Base-by-base conservation (phyloP, 2,797 vertebrate genomes). In the Craterocephalus amniculus region DNA sequence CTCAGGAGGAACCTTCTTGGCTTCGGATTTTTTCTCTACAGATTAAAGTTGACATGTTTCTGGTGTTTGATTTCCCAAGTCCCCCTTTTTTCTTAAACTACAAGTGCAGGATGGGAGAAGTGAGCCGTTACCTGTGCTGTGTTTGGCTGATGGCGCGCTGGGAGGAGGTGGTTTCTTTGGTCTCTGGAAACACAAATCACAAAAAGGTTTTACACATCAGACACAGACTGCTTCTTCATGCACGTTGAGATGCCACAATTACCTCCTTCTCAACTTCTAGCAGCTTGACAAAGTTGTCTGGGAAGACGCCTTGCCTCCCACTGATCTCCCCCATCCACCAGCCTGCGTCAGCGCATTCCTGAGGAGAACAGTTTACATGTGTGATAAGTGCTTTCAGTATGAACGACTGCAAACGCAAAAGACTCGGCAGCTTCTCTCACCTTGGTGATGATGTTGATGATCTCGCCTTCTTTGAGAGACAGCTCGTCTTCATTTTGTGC, bases 111-210 rank as follows among this genome's bases (percentile, higher is more conserved):
- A n/a, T n/a, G n/a, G 10, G 34, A 48, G 38, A 27, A 0, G 16
- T 14, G 61, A 51, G 67, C 34, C 1, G 11, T 94, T 95, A 97
- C 98, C 97, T 96, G 95, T 79, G 79, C 87, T 90, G 94, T 95
- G 95, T 88, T 98, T 99, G 67, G 94, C 87, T 40, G 94, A 83
- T 13, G 97, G 95, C 56, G 96, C 95, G 18, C 95, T 96, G 27
- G 98, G 98, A 78, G 97, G 97, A 54, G 98, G 97, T 0, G 98
- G 97, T 84, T 99, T 99, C 95, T 97, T 99, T 87, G 98, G 98
- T 95, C 98, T 97, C 98, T 99, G 92, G 54, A 94, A 93, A 79
- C 38, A 70, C 40, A 71, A 4, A 75, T 6, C 48, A 49, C 20
- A 52, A 62, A 58, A 5, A n/a, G 8, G 38, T 22, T 45, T 60